phyloP scores from a whole-genome alignment of 2,113 vertebrate genomes.

The Microtus ochrogaster region DNA sequence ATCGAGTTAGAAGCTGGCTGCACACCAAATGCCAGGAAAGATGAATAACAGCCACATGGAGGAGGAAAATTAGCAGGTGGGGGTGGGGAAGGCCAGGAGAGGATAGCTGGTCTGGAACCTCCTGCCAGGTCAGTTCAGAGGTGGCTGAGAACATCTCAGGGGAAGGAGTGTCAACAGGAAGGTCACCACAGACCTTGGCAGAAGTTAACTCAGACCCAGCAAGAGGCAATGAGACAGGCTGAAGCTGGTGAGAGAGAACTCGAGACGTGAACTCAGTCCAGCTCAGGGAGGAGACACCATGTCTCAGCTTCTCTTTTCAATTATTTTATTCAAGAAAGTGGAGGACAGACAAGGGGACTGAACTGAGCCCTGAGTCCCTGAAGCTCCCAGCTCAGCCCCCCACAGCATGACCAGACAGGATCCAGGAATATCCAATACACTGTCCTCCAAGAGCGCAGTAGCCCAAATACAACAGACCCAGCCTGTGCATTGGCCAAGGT shows the following conservation, averaged over 20 bases:
- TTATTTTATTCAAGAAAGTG: constrained; percentile 79
- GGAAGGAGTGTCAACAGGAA: not conserved
- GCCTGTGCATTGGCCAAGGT: not conserved
- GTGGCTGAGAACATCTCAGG: not conserved
- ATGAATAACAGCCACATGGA: not conserved
- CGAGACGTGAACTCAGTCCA: not conserved
- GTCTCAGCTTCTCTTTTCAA: constrained; percentile 25
- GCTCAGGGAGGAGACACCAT: not conserved
- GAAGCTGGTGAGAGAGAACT: not conserved
- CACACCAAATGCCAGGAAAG: not conserved
- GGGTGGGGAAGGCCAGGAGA: not conserved
- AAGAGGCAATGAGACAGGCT: not conserved
- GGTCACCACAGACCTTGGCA: not conserved
- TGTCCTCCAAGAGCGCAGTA: not conserved
- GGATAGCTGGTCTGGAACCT: not conserved
- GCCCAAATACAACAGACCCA: not conserved
- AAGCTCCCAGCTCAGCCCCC: constrained; percentile 79
- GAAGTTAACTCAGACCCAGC: fast-evolving
- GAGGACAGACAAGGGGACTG: constrained; percentile 65
- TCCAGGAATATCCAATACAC: not conserved
- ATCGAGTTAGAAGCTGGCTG: not conserved
- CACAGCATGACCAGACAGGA: constrained; percentile 65
- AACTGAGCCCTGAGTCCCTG: constrained; percentile 81
- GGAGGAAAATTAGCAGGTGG: not conserved
- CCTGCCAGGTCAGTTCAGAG: not conserved